Base-by-base conservation (phyloP, 2,888 invertebrate species). In the Pachymerium ferrugineum region DNA sequence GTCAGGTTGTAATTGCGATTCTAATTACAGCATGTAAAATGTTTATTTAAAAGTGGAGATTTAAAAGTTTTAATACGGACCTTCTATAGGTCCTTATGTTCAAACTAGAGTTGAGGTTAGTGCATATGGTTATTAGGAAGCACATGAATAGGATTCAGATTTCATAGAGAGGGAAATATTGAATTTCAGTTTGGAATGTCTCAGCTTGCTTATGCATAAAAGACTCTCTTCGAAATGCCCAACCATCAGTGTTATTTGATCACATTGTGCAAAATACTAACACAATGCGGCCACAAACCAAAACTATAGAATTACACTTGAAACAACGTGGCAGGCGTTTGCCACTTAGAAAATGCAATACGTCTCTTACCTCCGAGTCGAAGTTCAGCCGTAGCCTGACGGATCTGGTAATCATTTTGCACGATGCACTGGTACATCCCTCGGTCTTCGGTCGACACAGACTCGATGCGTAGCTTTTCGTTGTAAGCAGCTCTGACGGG, bases 321-420 rank as follows among this genome's bases (percentile, higher is more conserved):
- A 62, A 62, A 10, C 62, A 28, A 28, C 28, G 28, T 62, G 25
- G 62, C 25, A 62, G 62, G 22, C 62, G 25, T 14, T 28, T 22
- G 28, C 0, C 25, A 62, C 28, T 62, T 62, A 16, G 22, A 28
- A 62, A 62, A 62, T 62, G 22, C 28, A 28, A 28, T 62, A 62
- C 62, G 12, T 25, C 25, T 62, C 88, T 86, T 83, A 92, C 91
- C 90, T 78, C 93, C 92, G 80, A 93, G 86, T 78, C 90, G 86
- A 70, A 92, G 86, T 81, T 94, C 92, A 1, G 91, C 89, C 0
- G 90, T 88, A 8, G 91, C 92, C 81, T 93, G 92, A 16, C 90
- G 89, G 83, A 92, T 91, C 80, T 93, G 93, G 84, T 89, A 90
- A 77, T 90, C 89, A 80, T 92, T 93, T 80, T 89, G 89, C 5